Evolutionary conservation across 2,797 vertebrate species (phyloP).

Genomic region (Pantherophis alleghaniensis): DNA sequence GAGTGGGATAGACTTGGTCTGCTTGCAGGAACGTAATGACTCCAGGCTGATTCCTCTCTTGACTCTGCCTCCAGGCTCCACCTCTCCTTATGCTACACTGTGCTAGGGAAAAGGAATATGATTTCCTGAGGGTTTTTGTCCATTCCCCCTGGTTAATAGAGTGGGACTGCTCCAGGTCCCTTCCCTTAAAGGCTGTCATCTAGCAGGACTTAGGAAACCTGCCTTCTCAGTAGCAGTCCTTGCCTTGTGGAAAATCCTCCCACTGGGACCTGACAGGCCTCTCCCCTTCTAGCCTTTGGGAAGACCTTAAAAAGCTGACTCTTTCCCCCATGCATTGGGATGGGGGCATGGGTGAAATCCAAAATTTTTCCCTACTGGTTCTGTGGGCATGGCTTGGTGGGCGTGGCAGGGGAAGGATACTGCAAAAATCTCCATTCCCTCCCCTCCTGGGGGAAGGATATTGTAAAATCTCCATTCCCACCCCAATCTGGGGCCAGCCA

Average conservation of each 20-base stretch:
- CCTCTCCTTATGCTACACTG: not conserved
- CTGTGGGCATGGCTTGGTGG: no score
- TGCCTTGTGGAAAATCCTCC: not conserved
- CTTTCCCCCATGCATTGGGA: not conserved
- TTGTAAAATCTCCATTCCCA: no score
- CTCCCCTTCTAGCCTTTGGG: not conserved
- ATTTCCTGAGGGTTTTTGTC: not conserved
- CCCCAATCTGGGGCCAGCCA: no score
- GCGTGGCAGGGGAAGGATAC: no score
- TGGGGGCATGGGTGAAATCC: no score
- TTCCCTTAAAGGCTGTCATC: not conserved
- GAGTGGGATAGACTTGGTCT: not conserved
- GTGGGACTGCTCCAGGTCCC: not conserved
- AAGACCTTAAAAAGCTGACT: not conserved
- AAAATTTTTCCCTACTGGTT: no score
- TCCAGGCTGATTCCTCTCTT: not conserved
- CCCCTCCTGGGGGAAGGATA: no score
- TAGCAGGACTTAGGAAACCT: not conserved
- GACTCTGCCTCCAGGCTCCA: not conserved
- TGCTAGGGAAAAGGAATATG: not conserved
- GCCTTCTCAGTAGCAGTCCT: not conserved
- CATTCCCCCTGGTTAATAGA: not conserved
- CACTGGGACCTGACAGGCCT: not conserved
- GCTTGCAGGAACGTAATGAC: not conserved
- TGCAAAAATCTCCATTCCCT: no score